A percentile compares a stretch with the other conserved stretches of the same genome.
Conservation (phyloP, 23 tunicate species). For the Oikopleura dioica region DNA sequence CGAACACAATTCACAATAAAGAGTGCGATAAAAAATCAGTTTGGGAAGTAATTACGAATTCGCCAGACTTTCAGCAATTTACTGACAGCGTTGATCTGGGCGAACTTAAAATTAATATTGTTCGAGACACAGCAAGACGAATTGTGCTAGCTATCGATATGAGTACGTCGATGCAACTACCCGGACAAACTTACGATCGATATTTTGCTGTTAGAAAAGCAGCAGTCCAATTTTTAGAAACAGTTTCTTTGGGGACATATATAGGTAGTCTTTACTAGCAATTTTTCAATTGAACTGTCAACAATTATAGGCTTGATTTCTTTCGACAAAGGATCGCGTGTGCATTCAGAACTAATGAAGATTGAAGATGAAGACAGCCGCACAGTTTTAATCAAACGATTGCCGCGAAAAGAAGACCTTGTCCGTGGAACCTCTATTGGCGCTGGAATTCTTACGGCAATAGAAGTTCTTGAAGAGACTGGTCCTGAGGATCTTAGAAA, state of each 20-base stretch:
- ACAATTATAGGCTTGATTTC: slow-evolving; percentile 2
- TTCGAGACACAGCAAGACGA: neutral
- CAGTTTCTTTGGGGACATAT: neutral
- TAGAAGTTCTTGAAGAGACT: neutral
- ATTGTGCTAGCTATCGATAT: slow-evolving; percentile 9
- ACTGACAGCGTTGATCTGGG: no score
- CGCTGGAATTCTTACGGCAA: neutral
- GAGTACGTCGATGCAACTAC: neutral
- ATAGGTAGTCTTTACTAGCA: no score
- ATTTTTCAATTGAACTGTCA: no score
- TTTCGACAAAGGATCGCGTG: neutral
- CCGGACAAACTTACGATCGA: no score
- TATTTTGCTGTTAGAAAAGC: neutral
- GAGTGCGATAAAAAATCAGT: neutral
- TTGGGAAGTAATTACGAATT: slow-evolving; percentile 10
- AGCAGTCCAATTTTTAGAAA: neutral
- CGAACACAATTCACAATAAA: neutral
- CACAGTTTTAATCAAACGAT: neutral
- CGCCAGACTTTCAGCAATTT: no score
- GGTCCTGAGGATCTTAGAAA: slow-evolving; percentile 1
- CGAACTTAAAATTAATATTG: no score
- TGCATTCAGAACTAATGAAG: neutral
- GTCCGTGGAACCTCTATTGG: neutral
- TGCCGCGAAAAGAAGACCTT: neutral
- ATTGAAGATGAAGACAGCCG: neutral